phyloP scores from a whole-genome alignment of 2,113 vertebrate genomes.

The Malaclemys terrapin region DNA sequence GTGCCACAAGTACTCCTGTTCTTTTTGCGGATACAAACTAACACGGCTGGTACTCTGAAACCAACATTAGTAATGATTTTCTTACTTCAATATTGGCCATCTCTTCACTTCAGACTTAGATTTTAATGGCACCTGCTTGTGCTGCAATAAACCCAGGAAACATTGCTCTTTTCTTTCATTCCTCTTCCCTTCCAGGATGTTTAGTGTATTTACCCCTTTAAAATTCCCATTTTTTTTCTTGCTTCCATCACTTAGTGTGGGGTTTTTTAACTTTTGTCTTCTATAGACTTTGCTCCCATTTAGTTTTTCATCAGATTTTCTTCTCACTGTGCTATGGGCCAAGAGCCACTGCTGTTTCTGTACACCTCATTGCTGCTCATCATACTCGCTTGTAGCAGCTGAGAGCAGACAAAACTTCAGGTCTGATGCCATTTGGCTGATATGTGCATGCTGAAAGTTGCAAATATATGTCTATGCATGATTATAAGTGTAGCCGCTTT shows the following conservation, averaged over 20 bases:
- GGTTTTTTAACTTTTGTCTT: neutral
- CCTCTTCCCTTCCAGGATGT: neutral
- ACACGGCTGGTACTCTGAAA: too few relatives aligned
- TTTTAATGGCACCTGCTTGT: neutral
- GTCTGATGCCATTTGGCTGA: neutral
- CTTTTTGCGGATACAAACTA: too few relatives aligned
- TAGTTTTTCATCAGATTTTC: neutral
- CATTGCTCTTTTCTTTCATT: neutral
- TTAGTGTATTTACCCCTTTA: neutral
- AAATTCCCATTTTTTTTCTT: neutral
- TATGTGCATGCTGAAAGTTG: neutral
- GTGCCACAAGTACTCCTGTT: too few relatives aligned
- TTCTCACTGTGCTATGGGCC: neutral
- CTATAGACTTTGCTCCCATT: neutral
- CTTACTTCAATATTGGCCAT: neutral
- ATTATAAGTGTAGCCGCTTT: neutral
- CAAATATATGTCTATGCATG: neutral
- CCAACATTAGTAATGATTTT: neutral
- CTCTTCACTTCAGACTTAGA: neutral
- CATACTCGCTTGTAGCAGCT: neutral
- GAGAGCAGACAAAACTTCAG: neutral
- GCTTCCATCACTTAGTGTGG: neutral
- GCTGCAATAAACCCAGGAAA: neutral
- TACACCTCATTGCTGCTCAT: rapidly evolving
- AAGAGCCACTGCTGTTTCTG: neutral